A percentile compares a stretch with the other conserved stretches of the same genome.
Evolutionary conservation across 2,113 vertebrate genomes (phyloP).

Genomic region (Suncus etruscus): DNA sequence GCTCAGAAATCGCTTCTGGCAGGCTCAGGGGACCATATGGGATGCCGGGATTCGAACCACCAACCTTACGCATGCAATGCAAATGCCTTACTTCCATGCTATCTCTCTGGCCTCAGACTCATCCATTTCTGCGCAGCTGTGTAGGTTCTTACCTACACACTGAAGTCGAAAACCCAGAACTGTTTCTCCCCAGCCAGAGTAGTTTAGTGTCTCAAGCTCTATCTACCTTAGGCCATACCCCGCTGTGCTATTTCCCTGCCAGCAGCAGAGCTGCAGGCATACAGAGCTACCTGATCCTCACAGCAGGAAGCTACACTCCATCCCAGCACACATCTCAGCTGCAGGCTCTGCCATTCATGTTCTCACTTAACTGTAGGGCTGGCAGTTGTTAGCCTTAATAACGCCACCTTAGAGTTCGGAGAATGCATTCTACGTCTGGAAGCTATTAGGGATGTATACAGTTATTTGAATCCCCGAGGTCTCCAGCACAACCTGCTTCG

Average conservation of each 20-base stretch:
- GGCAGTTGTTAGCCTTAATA: conserved; percentile 50
- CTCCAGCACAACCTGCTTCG: conserved; percentile 2
- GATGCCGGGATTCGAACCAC: too few species aligned
- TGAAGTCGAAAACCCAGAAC: not conserved
- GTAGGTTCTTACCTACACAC: not conserved
- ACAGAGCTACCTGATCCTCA: rapidly evolving
- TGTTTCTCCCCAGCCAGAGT: not conserved
- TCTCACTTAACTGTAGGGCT: conserved; percentile 25
- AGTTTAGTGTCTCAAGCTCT: not conserved
- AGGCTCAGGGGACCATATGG: too few species aligned
- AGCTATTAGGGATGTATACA: conserved; percentile 53
- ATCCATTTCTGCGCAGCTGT: not conserved
- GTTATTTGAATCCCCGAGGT: conserved; percentile 50
- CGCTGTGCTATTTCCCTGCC: not conserved
- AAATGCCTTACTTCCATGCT: too few species aligned
- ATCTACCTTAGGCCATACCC: not conserved
- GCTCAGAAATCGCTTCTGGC: too few species aligned
- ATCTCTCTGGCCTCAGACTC: too few species aligned
- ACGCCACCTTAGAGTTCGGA: conserved; percentile 26
- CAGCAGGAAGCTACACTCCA: rapidly evolving
- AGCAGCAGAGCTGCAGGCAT: not conserved
- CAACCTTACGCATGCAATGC: too few species aligned
- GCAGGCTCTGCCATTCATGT: not conserved
- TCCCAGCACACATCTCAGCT: not conserved
- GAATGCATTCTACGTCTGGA: conserved; percentile 49